Base-by-base conservation (phyloP, 2,113 vertebrate genomes). In the Castor canadensis region DNA sequence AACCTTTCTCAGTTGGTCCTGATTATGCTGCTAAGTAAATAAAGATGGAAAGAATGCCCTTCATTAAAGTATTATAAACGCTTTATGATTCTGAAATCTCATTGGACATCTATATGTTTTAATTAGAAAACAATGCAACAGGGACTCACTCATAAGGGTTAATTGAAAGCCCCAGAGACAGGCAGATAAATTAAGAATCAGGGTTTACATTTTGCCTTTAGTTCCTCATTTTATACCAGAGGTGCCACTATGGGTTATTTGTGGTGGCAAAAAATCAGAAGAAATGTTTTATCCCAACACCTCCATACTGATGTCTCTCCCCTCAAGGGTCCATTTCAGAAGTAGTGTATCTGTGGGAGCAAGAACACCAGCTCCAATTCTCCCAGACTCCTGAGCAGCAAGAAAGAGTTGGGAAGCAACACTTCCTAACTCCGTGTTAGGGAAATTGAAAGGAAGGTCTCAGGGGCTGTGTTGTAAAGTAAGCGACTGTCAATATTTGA, bases 1-100 rank as follows among this genome's bases (percentile, higher is more conserved):
- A 52, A 97, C 91, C 96, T 97, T 96, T 88, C 89, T 96, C 86
- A 81, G 94, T 95, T 96, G 96, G 76, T 87, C 93, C 67, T 97
- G 69, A 96, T 95, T 97, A 94, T 82, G 45, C 93, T 93, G 54
- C 81, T 95, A 92, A 94, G 97, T 94, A 94, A 97, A 95, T 95
- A 98, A 96, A 45, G 83, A 96, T 87, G 97, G 91, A 97, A 92
- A 72, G 67, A 93, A 91, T 96, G 93, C 62, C 82, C 77, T 96
- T 97, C 93, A 91, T 95, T 94, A 97, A 73, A 90, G 71, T 54
- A 95, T 93, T 58, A 92, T 45, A 94, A 95, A 94, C 82, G n/a
- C 15, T 47, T 96, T 93, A 69, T 60, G 94, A 89, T 93, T 90
- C 20, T 94, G 91, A 95, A 94, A 97, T 95, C 22, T 96, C 92